These are phyloP conservation scores for Oeneis ivallda DNA, from an alignment of 2,888 invertebrate genomes.

Conservation along the genomic window DNA sequence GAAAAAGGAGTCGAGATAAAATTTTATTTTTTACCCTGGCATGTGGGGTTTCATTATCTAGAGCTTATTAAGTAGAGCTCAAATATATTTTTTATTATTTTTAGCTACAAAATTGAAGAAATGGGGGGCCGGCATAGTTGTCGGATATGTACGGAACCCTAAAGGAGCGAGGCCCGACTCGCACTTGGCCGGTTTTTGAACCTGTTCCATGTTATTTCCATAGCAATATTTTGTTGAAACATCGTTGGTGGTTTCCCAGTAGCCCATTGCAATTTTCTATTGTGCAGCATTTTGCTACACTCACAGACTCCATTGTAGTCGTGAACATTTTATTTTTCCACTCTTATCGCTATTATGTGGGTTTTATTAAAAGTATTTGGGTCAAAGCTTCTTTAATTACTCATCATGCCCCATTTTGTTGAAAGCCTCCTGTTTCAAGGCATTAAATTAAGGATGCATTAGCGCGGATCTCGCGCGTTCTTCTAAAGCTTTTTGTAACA, in stretches of 20 bases:
- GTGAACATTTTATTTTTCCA: background rate
- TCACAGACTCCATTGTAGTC: background rate
- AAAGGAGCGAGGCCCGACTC: too few relatives aligned
- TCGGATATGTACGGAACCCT: too few relatives aligned
- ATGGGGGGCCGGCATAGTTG: too few relatives aligned
- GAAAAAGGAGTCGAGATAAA: background rate
- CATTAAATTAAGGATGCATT: constrained; percentile 6
- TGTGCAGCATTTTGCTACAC: background rate
- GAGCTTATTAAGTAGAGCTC: too few relatives aligned
- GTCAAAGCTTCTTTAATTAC: constrained; percentile 4
- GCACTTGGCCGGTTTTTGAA: too few relatives aligned
- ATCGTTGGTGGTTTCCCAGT: background rate
- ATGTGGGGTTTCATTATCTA: too few relatives aligned
- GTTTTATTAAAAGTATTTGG: constrained; percentile 4
- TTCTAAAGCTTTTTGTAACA: constrained; percentile 10
- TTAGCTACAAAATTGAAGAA: too few relatives aligned
- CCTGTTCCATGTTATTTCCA: too few relatives aligned
- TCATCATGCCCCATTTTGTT: background rate
- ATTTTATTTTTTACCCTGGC: too few relatives aligned
- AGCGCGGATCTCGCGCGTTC: background rate
- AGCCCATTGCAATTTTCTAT: constrained; percentile 8
- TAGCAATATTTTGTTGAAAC: background rate
- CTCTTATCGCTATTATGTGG: background rate
- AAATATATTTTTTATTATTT: too few relatives aligned
- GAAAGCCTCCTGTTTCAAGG: background rate